Base-by-base conservation (phyloP, 2,797 vertebrate genomes). In the Eospalax fontanierii region DNA sequence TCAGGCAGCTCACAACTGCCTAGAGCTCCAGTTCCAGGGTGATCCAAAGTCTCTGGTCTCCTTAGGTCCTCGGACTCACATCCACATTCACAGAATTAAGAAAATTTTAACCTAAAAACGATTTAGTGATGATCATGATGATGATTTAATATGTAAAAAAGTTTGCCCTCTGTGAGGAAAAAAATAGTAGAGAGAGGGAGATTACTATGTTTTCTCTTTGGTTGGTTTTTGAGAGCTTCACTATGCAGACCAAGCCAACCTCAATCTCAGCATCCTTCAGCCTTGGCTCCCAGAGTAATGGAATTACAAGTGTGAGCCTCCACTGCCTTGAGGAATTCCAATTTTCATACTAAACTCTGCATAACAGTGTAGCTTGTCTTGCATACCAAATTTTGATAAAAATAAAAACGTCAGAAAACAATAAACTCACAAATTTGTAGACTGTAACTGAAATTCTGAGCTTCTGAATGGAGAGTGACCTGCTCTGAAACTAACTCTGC, bases 351-450 rank as follows among this genome's bases (percentile, higher is more conserved):
- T 46, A 46, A 46, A 46, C 46, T 46, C 46, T 87, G 68, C 33
- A 46, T 18, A 87, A 87, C 54, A 70, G 14, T 89, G 90, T 75
- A 63, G 63, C 38, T 28, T 38, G 85, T 73, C n/a, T 90, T 46
- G 22, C 2, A 26, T 43, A 66, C 19, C 40, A 61, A 80, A 73
- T 94, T 80, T 95, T 94, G 78, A 87, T 79, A 86, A 89, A 89
- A 83, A 50, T 33, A 75, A 84, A n/a, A 50, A 79, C 24, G 8
- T 11, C 57, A 35, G 54, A 74, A 43, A 87, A 43, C 0, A 74
- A 3, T 4, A 75, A 46, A 19, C 24, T 76, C 85, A 26, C 19
- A 30, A 70, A 92, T n/a, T 4, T 59, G 26, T 66, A 76, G 16
- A 21, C 71, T 80, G 70, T 92, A 90, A 83, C n/a, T 16, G 79